Evolutionary conservation across 2,888 invertebrate species (phyloP), one percentile per base, ranked within the genome.

Genomic region (Drosophila setosimentum): DNA sequence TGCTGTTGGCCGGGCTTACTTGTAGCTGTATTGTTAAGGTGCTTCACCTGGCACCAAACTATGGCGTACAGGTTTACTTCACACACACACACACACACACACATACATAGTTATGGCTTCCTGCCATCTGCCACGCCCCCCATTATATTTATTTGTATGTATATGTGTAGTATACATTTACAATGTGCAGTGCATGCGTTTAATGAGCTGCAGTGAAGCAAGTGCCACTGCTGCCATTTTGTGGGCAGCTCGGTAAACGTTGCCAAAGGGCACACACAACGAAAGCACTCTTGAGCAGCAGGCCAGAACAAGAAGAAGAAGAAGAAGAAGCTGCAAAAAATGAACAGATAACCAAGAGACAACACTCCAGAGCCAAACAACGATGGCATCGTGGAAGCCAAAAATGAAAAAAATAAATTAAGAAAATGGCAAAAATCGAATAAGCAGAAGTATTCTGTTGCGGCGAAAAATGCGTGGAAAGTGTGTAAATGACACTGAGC

Each of bases 401-500:
- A 18, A 16, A 67, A 53, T 33, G 45, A 16, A 35, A 57, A 16
- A 16, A 24, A 37, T 1, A 11, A 66, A 50, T 37, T 45, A 33
- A 45, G 45, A 45, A 45, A 45, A 45, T 45, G n/a, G 69, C 24
- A 49, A 51, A 54, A 51, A 67, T 30, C 51, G 75, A 67, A 71
- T 21, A 69, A 67, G 65, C 68, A 62, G 57, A 49, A 62, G 59
- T 57, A 69, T 69, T 63, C 73, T 49, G 60, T 51, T 50, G 72
- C 54, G 67, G 80, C 64, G 83, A 80, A 86, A 45, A 84, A 85
- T 83, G 89, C 89, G 87, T 81, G 84, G 82, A 81, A 87, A 85
- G 81, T 74, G 85, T 85, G 85, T 73, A 85, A 85, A 81, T 85
- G 89, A 85, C 85, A 85, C 85, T 76, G 67, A 86, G 82, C 85